Evolutionary conservation across 2,113 vertebrate species (phyloP), one percentile per base, ranked within the genome.

Genomic region (human (Homo sapiens)): DNA sequence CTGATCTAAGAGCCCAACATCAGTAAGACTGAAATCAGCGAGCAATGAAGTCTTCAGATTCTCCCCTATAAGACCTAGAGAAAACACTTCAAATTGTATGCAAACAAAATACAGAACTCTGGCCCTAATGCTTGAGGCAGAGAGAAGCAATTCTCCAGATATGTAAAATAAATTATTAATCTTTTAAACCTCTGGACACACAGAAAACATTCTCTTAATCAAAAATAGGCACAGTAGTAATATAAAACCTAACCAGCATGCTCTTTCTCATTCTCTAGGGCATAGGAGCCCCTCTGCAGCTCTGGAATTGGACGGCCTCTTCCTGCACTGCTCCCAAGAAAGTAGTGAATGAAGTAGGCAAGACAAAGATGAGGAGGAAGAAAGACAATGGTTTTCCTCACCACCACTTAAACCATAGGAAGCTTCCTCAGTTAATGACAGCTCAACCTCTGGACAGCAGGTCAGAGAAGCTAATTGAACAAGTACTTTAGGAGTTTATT

Each of bases 401-500:
- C 3, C 20, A 43, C 38, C 89, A 40, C 64, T 84, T 87, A 85
- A 75, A 87, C 89, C 68, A 76, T 1, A 57, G 87, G 66, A 93
- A 94, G 90, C 55, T 73, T 93, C 80, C 87, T 92, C 61, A 1
- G 57, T 64, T 93, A 94, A 97, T 45, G 75, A 97, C 35, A 96
- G 85, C 85, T 86, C 87, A 88, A 76, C 94, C 93, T 94, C 97
- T 96, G 93, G 86, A 92, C 80, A 89, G 93, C 80, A 97, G 96
- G 96, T 90, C 96, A 78, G 80, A 59, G 83, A 85, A 84, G 93
- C 94, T 96, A 68, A 83, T 57, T 96, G 96, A 97, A 96, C 73
- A 90, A 95, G 81, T 94, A 89, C 64, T 98, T 98, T 95, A 96
- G 89, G 90, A 96, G 88, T 88, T 97, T 97, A 90, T 96, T 90